phyloP scores from a whole-genome alignment of 1,140 invertebrate genomes.

The Caenorhabditis latens region DNA sequence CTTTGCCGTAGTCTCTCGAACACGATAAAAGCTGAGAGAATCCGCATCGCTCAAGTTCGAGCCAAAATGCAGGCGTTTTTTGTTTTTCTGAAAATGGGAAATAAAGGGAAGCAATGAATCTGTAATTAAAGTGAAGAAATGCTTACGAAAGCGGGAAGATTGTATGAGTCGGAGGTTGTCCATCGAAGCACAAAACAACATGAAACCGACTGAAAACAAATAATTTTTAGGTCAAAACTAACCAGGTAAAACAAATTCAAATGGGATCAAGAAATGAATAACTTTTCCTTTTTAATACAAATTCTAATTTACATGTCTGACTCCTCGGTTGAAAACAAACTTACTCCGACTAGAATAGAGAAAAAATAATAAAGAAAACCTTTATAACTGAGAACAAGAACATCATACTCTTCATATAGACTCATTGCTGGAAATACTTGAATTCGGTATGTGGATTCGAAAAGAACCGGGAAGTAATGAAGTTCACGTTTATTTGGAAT shows the following conservation, averaged over 20 bases:
- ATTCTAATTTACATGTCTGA: slow-evolving; percentile 12
- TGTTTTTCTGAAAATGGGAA: slow-evolving; percentile 42
- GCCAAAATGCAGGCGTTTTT: slow-evolving; percentile 30
- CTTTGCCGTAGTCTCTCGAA: not conserved
- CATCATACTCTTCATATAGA: not conserved
- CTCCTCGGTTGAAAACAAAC: not conserved
- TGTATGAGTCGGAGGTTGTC: slow-evolving; percentile 14
- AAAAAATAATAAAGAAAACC: not conserved
- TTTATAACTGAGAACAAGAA: not conserved
- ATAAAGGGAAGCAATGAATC: slow-evolving; percentile 18
- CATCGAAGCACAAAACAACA: slow-evolving; percentile 27
- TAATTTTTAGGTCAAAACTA: not conserved
- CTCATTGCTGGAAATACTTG: not conserved
- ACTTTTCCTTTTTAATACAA: no score
- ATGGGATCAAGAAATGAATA: not conserved
- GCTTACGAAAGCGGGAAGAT: slow-evolving; percentile 39
- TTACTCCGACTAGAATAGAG: slow-evolving; percentile 6
- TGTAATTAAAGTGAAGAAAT: not conserved
- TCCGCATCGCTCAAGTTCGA: slow-evolving; percentile 30
- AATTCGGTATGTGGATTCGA: not conserved
- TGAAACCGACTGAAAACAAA: slow-evolving; percentile 7
- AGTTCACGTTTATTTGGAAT: not conserved
- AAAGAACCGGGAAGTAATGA: not conserved
- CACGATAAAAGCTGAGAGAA: slow-evolving; percentile 16
- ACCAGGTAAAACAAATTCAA: not conserved